These are phyloP conservation scores for Hipposideros armiger DNA, from an alignment of 2,113 vertebrate genomes.

Conservation along the genomic window DNA sequence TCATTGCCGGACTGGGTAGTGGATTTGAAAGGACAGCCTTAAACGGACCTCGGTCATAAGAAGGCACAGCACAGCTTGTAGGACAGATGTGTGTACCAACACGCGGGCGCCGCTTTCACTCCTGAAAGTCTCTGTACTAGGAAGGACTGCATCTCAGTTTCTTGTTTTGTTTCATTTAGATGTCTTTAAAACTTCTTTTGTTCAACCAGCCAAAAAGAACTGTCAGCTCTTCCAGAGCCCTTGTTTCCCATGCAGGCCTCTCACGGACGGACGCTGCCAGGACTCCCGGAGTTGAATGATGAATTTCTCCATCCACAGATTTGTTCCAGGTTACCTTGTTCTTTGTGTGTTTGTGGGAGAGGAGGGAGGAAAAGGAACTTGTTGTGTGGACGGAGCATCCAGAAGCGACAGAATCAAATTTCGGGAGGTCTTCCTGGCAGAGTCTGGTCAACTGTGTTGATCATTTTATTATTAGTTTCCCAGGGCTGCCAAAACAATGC, in stretches of 20 bases:
- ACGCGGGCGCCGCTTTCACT: not conserved
- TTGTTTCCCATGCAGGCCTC: fast-evolving
- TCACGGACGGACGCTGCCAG: fast-evolving
- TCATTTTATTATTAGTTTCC: not conserved
- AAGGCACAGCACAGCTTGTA: fast-evolving
- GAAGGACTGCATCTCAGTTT: not conserved
- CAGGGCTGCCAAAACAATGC: too few relatives aligned
- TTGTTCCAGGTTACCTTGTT: not conserved
- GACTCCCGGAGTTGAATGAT: not conserved
- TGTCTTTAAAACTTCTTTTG: not conserved
- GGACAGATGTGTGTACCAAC: fast-evolving
- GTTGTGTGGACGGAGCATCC: fast-evolving
- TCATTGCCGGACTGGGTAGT: not conserved
- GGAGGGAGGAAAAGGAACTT: not conserved
- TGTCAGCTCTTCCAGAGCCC: fast-evolving
- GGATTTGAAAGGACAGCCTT: not conserved
- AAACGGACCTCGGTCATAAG: not conserved
- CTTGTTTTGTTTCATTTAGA: not conserved
- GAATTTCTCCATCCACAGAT: not conserved
- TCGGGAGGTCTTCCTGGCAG: not conserved
- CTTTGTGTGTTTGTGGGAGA: fast-evolving
- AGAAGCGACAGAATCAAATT: too few relatives aligned
- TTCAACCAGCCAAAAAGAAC: not conserved
- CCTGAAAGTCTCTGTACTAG: not conserved
- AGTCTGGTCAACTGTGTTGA: fast-evolving